These are phyloP conservation scores for Hemiprocne comata DNA, from an alignment of 2,113 vertebrate species.

Conservation along the genomic window DNA sequence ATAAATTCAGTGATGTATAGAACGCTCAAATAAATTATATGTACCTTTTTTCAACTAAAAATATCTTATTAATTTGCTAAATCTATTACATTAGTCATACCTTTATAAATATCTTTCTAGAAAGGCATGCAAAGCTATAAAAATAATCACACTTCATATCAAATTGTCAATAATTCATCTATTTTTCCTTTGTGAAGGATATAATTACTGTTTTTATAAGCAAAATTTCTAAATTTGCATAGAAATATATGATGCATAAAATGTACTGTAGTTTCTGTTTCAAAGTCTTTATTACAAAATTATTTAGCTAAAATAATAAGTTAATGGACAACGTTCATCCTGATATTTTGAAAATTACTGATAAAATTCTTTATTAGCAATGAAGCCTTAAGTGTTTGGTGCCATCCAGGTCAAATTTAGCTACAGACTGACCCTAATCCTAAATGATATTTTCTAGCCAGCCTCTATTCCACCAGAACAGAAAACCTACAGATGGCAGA, in stretches of 20 bases:
- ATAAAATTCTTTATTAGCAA: neutral
- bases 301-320: neutral
- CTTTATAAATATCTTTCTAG: neutral
- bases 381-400: neutral
- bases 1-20: neutral
- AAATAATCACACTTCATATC: neutral
- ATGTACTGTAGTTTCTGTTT: neutral
- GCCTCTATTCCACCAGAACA: neutral
- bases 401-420: neutral
- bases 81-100: neutral
- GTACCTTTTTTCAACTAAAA: neutral
- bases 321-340: neutral
- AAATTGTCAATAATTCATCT: neutral
- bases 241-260: neutral
- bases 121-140: neutral
- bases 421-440: neutral
- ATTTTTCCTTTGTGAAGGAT: neutral
- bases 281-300: neutral
- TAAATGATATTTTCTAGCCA: slow-evolving; percentile 12
- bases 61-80: neutral
- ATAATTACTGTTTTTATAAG: neutral
- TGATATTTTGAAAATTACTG: neutral
- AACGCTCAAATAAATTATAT: neutral
- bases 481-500: neutral
- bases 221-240: neutral